These are phyloP conservation scores for Copsychus sechellarum DNA, from an alignment of 2,113 vertebrate species.

Conservation along the genomic window DNA sequence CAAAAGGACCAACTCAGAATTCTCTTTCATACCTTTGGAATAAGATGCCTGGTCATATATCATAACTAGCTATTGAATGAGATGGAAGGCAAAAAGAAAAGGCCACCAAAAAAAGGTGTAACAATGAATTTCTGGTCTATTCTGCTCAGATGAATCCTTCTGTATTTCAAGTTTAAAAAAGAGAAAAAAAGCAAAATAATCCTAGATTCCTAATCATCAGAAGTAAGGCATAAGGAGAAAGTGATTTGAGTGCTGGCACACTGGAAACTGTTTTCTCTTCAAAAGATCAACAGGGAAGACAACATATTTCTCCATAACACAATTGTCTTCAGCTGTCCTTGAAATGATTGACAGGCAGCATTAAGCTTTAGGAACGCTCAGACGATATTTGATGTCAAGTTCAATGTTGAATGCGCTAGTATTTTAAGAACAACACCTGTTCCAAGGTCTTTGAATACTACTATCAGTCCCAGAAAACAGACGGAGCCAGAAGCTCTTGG, in stretches of 20 bases:
- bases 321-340: not conserved
- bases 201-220: not conserved
- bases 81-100: not conserved
- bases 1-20: not conserved
- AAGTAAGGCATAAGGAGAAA: not conserved
- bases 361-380: not conserved
- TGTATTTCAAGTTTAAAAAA: not conserved
- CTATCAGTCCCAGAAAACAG: not conserved
- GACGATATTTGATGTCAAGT: not conserved
- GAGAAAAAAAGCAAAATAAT: not conserved
- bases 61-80: not conserved
- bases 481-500: not conserved
- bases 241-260: not conserved
- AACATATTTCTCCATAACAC: not conserved
- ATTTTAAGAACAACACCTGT: conserved; percentile 39
- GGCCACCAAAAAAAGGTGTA: not conserved
- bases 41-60: not conserved
- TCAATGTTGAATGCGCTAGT: not conserved
- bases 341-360: not conserved
- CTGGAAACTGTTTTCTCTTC: not conserved
- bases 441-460: conserved; percentile 10
- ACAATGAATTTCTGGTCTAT: not conserved
- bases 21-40: not conserved
- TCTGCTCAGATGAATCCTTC: not conserved
- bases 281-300: not conserved